A percentile compares a stretch with the other conserved stretches of the same genome.
These are phyloP conservation scores for Lysandra bellargus DNA, from an alignment of 2,888 invertebrate genomes.

Conservation along the genomic window DNA sequence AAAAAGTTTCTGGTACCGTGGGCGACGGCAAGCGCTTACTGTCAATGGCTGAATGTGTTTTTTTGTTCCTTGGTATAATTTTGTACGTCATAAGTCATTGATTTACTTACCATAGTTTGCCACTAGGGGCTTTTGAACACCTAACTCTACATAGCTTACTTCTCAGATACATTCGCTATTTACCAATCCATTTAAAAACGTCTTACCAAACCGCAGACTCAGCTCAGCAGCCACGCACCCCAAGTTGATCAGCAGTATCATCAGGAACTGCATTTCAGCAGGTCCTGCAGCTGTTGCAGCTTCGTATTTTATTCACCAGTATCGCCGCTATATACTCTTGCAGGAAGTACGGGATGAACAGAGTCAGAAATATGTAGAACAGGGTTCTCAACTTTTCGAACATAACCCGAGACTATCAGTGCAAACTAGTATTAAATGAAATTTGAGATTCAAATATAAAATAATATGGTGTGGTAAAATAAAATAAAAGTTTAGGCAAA, in stretches of 20 bases:
- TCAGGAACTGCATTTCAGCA: constrained; percentile 56
- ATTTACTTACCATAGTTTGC: no score
- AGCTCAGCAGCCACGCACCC: constrained; percentile 62
- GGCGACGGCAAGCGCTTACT: no score
- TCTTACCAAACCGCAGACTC: constrained; percentile 66
- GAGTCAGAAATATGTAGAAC: constrained; percentile 64
- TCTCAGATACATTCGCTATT: no score
- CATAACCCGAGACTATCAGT: constrained; percentile 46
- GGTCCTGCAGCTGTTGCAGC: constrained; percentile 52
- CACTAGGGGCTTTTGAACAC: no score
- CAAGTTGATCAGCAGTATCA: constrained; percentile 56
- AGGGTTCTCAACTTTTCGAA: constrained; percentile 67
- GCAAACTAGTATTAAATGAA: background rate
- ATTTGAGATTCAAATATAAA: background rate
- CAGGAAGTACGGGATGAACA: constrained; percentile 67
- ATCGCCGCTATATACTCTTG: constrained; percentile 73
- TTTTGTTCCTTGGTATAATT: no score
- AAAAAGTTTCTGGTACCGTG: no score
- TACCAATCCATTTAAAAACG: no score
- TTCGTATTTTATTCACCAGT: constrained; percentile 60
- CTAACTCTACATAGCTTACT: no score
- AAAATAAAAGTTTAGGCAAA: no score
- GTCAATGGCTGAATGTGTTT: no score
- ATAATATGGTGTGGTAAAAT: no score
- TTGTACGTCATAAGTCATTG: no score